Evolutionary conservation across 1,140 invertebrate genomes (phyloP), one percentile per base, ranked within the genome.

Genomic region (Tribolium castaneum): DNA sequence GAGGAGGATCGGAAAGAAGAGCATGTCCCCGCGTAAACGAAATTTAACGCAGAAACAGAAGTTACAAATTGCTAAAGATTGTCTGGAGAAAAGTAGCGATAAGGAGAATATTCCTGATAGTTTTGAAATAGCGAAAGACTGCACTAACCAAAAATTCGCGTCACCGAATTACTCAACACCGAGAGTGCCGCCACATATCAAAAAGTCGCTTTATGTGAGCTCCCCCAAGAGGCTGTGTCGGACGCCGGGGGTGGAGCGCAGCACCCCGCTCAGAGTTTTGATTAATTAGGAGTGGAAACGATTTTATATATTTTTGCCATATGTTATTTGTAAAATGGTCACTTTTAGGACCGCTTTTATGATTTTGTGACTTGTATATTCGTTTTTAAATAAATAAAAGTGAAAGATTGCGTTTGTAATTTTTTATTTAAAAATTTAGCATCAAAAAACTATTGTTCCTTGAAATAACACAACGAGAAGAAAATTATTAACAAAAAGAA

Each of bases 151-250:
- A 74, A 76, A 25, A 71, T 78, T 56, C 12, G 16, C 13, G 10
- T 80, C 71, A 51, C 62, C 77, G n/a, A 71, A 73, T 25, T 78
- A 70, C 13, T 59, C 54, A 14, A 82, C 81, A 7, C 82, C 81
- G 6, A 81, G 76, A 75, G 70, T 56, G 14, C 76, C 80, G n/a
- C 83, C 84, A n/a, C 76, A 81, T 14, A 84, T 85, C 16, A 85
- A 85, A 51, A 79, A 73, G 56, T 56, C 76, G 30, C 72, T 84
- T 25, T 71, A 76, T 49, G 76, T 80, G 22, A 83, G 76, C 73
- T 83, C 83, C 19, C 81, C 83, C 0, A 80, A 80, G 25, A 62
- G 78, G 50, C 62, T 80, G 14, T 81, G 77, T 34, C 51, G 77
- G 22, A 83, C 80, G 1, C 80, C 81, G 13, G 14, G 59, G 30